Conservation (phyloP, 1,140 invertebrate genomes). For the Drosophila repleta region DNA sequence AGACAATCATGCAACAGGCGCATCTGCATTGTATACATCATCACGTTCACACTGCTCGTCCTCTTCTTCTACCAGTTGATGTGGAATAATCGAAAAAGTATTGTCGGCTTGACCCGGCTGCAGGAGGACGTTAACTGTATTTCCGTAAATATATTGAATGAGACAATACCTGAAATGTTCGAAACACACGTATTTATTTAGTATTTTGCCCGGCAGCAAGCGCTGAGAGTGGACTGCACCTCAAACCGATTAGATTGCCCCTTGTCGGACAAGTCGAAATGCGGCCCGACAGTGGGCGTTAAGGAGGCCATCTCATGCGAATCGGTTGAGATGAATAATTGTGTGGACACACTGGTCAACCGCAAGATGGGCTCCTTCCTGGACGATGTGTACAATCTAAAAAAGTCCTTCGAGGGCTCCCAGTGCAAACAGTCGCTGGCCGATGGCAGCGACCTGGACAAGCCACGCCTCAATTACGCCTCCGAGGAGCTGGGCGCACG, state of each 20-base stretch:
- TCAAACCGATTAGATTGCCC: not conserved
- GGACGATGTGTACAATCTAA: slow-evolving; percentile 68
- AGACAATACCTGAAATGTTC: too few species aligned
- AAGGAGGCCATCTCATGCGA: slow-evolving; percentile 1
- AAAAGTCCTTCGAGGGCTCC: slow-evolving; percentile 32
- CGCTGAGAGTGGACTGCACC: not conserved
- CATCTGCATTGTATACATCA: slow-evolving; percentile 35
- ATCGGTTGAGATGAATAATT: slow-evolving; percentile 37
- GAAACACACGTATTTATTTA: not conserved
- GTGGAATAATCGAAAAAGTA: slow-evolving; percentile 34
- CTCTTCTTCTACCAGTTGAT: slow-evolving; percentile 53
- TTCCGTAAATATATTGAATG: slow-evolving; percentile 37
- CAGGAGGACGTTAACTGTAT: slow-evolving; percentile 48
- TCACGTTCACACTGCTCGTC: slow-evolving; percentile 43
- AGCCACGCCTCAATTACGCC: slow-evolving; percentile 63
- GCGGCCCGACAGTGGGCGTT: not conserved
- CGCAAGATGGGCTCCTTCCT: slow-evolving; percentile 51
- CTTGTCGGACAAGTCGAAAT: not conserved
- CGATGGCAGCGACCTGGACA: not conserved
- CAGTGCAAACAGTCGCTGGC: not conserved
- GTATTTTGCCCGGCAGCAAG: not conserved
- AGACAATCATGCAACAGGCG: slow-evolving; percentile 14
- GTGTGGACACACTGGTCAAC: slow-evolving; percentile 58
- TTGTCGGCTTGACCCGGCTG: slow-evolving; percentile 9
- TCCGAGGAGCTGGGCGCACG: slow-evolving; percentile 61